Base-by-base conservation (phyloP, 1,140 invertebrate species). In the Neomicropteryx cornuta region DNA sequence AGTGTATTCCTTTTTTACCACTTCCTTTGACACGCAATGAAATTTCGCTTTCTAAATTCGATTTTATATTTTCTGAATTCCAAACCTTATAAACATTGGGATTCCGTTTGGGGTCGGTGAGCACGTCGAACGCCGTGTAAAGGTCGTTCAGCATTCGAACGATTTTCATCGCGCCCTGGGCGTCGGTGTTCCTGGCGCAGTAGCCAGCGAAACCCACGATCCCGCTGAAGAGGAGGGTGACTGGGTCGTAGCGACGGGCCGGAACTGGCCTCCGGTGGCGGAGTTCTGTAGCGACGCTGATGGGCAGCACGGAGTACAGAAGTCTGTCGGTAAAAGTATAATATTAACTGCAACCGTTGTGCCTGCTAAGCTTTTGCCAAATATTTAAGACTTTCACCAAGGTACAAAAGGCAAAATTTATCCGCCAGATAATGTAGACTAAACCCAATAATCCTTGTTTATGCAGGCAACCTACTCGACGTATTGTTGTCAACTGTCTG, bases 81-180 rank as follows among this genome's bases (percentile, higher is more conserved):
- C 45, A 56, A 65, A 95, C 92, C 82, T 96, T 97, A 58, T 94
- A 97, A 30, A 96, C 87, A 56, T 92, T 87, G 6, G 88, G 84
- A 65, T 94, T 92, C 36, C 81, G 78, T 51, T 83, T 87, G 2
- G 88, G 87, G 62, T 95, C 90, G 2, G 91, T 91, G 2, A 97
- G 73, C 6, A 83, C 83, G 57, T 94, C 90, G 51, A 92, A 93
- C 3, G 86, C 81, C 0, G 87, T 92, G 58, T 93, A 94, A 32
- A 94, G 72, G 56, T 86, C 79, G 58, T 94, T 94, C 13, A 94
- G 73, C 76, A 93, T 84, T 54, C 84, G 76, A 4, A 93, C 88
- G 45, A 93, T 92, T 65, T 90, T 90, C 83, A 92, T 92, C 13
- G 88, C 88, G 5, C 87, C 87, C 42, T 75, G 76, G 19, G 84